Evolutionary conservation across 2,797 vertebrate genomes (phyloP), one percentile per base, ranked within the genome.

Genomic region (Leucoraja ocellata): DNA sequence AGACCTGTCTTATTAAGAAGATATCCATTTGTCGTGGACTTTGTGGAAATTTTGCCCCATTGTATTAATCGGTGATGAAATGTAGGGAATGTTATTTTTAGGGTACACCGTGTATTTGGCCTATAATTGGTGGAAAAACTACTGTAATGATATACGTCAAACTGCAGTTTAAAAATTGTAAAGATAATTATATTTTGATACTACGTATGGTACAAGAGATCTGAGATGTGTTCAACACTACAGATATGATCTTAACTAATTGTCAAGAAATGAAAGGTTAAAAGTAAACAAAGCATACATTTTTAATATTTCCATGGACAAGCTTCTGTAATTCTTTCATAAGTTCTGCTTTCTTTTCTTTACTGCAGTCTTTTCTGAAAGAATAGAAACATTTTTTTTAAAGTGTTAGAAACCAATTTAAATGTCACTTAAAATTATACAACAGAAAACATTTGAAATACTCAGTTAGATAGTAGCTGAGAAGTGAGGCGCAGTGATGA

Each of bases 321-420:
- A 99, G 95, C 79, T 97, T 96, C 36, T 98, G 97, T 74, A 99
- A 96, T 16, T 99, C 97, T 93, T 94, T 96, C 97, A 99, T 97
- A 61, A 98, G 95, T 93, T 98, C 98, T 81, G 94, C 93, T 95
- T 97, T 97, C 91, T 96, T 95, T 73, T 96, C 96, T 2, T 96
- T 96, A 93, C 97, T 95, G 11, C 98, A 99, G 8, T 99, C 97
- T 95, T 98, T 99, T 95, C 98, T 99, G 95, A 13, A 94, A 93
- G 88, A 92, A 74, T 3, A 4, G 58, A 28, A 94, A 71, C 93
- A 94, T 4, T 84, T 81, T 84, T 81, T 54, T 54, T 7, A 54
- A 81, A 4, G 65, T 76, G 63, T 58, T 93, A 39, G 63, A 2
- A 93, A 76, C 10, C 71, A 21, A 81, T 6, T 9, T 81, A 25